Conservation (phyloP, 2,888 invertebrate species). For the Volucella bombylans region DNA sequence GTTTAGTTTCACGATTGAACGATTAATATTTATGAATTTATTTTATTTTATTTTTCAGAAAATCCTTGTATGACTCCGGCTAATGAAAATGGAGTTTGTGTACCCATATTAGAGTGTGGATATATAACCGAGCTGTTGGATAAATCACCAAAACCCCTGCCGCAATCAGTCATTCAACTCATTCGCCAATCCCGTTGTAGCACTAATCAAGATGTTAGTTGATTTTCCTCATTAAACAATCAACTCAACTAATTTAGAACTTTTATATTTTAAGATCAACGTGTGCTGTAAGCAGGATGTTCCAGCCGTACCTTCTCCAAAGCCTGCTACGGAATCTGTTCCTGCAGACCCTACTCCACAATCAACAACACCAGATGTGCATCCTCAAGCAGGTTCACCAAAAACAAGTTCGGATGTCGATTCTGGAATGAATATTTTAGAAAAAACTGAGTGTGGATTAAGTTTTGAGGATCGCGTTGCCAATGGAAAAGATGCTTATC, state of each 20-base stretch:
- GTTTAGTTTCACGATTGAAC: too few relatives aligned
- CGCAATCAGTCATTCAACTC: slow-evolving; percentile 30
- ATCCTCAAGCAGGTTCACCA: slow-evolving; percentile 3
- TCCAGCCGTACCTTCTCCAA: too few relatives aligned
- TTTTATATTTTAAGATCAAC: too few relatives aligned
- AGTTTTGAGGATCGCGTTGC: slow-evolving; percentile 84
- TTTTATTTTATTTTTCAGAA: not conserved
- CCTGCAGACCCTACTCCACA: too few relatives aligned
- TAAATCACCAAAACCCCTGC: slow-evolving; percentile 36
- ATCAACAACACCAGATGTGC: too few relatives aligned
- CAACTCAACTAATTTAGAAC: not conserved
- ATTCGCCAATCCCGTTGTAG: slow-evolving; percentile 50
- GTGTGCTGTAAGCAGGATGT: too few relatives aligned
- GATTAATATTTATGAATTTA: not conserved
- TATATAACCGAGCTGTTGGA: slow-evolving; percentile 49
- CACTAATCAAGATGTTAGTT: slow-evolving; percentile 35
- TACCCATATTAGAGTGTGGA: slow-evolving; percentile 49
- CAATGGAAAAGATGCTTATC: slow-evolving; percentile 84
- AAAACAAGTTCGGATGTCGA: not conserved
- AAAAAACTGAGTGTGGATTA: slow-evolving; percentile 83
- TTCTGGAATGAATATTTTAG: slow-evolving; percentile 59
- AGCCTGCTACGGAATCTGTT: too few relatives aligned
- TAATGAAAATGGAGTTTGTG: slow-evolving; percentile 50
- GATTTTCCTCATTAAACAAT: not conserved
- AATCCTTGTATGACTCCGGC: slow-evolving; percentile 15